phyloP scores from a whole-genome alignment of 2,797 vertebrate species.

The Eremophila alpestris region DNA sequence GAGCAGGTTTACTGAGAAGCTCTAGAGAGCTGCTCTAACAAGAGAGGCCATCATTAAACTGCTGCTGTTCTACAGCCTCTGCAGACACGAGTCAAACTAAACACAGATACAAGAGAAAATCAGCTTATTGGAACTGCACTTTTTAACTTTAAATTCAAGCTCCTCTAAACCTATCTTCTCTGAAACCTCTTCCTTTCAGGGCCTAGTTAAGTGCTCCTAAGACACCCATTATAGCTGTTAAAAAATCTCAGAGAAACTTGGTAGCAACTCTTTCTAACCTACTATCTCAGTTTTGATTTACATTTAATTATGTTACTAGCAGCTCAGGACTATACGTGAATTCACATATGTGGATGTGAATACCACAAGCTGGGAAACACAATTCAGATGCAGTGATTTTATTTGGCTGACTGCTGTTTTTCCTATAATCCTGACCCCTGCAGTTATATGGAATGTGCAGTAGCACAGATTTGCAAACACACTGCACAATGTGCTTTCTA shows the following conservation, averaged over 20 bases:
- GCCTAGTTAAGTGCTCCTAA: background rate
- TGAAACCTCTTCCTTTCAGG: background rate
- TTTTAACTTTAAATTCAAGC: background rate
- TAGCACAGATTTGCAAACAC: background rate
- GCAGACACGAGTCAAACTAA: background rate
- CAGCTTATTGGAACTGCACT: background rate
- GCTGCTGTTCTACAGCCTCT: background rate
- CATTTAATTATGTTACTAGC: background rate
- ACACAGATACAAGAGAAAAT: background rate
- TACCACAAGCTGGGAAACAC: background rate
- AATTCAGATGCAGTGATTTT: background rate
- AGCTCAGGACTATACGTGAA: background rate
- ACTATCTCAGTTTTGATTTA: background rate
- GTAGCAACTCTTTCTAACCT: background rate
- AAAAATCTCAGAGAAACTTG: background rate
- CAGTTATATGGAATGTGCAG: background rate
- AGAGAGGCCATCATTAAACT: background rate
- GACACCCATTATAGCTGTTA: background rate
- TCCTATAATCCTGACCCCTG: background rate
- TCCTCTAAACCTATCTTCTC: background rate
- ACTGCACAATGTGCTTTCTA: background rate
- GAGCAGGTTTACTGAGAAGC: background rate
- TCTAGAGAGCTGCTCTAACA: background rate
- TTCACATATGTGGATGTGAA: fast-evolving
- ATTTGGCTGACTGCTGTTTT: background rate